Percentiles rank a stretch among this genome's conserved stretches.
Evolutionary conservation across 92 coral and sea anemone genomes (phyloP).

Genomic region (Epizoanthus stellaris): DNA sequence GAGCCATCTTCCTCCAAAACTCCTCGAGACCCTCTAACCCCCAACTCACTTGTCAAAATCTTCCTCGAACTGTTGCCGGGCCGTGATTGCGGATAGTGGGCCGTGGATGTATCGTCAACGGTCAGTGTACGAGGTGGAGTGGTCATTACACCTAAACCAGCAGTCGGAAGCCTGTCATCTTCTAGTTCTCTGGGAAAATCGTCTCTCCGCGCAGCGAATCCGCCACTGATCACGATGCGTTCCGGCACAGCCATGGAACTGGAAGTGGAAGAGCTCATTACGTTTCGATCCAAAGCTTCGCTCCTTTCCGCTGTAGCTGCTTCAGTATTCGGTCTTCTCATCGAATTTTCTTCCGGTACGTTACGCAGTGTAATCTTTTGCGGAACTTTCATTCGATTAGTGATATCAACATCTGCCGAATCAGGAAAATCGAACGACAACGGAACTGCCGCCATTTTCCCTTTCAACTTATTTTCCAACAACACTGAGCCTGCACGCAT

Average conservation of each 20-base stretch:
- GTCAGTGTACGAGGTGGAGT: conserved; percentile 97
- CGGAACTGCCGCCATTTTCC: conserved; percentile 76
- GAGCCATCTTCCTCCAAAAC: background rate
- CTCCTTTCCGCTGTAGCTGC: conserved; percentile 18
- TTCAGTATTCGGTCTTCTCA: conserved; percentile 27
- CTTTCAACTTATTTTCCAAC: background rate
- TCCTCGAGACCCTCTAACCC: background rate
- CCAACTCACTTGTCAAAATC: too few species aligned
- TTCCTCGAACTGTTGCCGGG: conserved; percentile 24
- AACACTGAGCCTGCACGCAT: conserved; percentile 33
- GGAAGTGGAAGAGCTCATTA: conserved; percentile 28
- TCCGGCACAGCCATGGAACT: conserved; percentile 90
- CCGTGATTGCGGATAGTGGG: conserved; percentile 77
- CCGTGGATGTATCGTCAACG: conserved; percentile 89
- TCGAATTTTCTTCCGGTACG: conserved; percentile 69
- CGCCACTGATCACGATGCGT: conserved; percentile 80
- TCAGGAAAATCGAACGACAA: conserved; percentile 71
- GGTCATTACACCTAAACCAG: conserved; percentile 85
- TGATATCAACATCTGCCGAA: conserved; percentile 61
- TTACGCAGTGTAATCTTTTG: conserved; percentile 65
- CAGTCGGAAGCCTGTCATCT: conserved; percentile 69
- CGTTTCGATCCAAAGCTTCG: conserved; percentile 16
- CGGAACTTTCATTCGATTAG: conserved; percentile 82
- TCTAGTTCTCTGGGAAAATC: conserved; percentile 74
- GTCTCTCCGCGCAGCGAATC: conserved; percentile 49